Conservation (phyloP, 2,113 vertebrate species). For the Syngnathoides biaculeatus region DNA sequence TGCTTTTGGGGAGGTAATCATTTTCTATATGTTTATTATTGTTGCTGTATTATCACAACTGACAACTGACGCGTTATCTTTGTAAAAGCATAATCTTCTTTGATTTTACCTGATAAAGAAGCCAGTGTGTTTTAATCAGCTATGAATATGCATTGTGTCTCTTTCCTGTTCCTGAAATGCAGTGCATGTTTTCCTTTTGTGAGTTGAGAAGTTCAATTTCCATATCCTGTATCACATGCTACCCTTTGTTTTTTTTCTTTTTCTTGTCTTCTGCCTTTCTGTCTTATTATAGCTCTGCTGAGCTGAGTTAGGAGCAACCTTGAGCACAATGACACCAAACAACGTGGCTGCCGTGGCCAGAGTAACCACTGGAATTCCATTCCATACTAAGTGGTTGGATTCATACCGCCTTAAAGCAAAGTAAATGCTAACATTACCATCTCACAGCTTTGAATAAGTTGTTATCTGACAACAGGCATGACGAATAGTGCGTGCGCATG, state of each 20-base stretch:
- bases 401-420: slow-evolving; percentile 43
- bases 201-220: slow-evolving; percentile 56
- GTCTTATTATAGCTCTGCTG: slow-evolving; percentile 54
- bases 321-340: slow-evolving; percentile 59
- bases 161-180: slow-evolving; percentile 25
- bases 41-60: neutral
- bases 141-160: neutral
- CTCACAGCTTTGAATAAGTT: slow-evolving; percentile 11
- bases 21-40: neutral
- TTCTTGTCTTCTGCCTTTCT: slow-evolving; percentile 20
- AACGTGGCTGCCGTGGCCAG: slow-evolving; percentile 40
- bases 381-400: slow-evolving; percentile 34
- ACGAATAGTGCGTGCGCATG: slow-evolving; percentile 13
- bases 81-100: neutral
- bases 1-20: neutral
- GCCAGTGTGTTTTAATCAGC: neutral
- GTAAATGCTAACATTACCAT: neutral
- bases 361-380: slow-evolving; percentile 31
- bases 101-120: neutral
- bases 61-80: neutral
- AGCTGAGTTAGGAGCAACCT: slow-evolving; percentile 38
- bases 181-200: slow-evolving; percentile 56
- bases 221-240: slow-evolving; percentile 60
- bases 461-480: slow-evolving; percentile 6
- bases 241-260: slow-evolving; percentile 25